These are phyloP conservation scores for Thereva unica DNA, from an alignment of 2,888 invertebrate genomes.

Conservation along the genomic window DNA sequence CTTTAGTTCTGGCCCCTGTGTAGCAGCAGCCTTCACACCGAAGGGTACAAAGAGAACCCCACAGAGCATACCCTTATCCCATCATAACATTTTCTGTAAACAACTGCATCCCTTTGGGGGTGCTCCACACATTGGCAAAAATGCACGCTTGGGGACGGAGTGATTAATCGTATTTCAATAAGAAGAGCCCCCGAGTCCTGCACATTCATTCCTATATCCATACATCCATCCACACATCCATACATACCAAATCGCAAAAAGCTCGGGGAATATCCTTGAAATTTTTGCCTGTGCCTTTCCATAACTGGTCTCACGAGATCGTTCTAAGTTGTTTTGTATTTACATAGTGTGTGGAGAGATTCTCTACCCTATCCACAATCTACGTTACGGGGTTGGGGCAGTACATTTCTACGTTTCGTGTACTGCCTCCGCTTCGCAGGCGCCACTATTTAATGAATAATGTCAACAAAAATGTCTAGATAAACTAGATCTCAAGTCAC, in stretches of 20 bases:
- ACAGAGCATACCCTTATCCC: background rate
- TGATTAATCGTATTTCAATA: slow-evolving; percentile 37
- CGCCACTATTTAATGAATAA: slow-evolving; percentile 28
- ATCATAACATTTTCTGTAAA: slow-evolving; percentile 30
- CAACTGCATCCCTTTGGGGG: slow-evolving; percentile 23
- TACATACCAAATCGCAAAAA: no score
- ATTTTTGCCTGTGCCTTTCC: no score
- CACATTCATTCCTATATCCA: no score
- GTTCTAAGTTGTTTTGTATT: no score
- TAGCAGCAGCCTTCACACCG: background rate
- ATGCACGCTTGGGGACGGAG: slow-evolving; percentile 31
- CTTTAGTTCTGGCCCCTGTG: background rate
- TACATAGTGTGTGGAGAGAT: no score
- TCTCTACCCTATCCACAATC: no score
- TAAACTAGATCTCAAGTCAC: background rate
- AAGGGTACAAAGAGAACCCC: background rate
- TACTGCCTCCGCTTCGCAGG: background rate
- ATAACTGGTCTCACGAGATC: no score
- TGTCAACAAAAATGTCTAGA: slow-evolving; percentile 11
- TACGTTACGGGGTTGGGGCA: no score
- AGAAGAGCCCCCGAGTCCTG: background rate
- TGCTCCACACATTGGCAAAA: slow-evolving; percentile 28
- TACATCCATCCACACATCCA: no score
- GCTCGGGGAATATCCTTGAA: no score
- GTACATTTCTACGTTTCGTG: no score